Conservation (phyloP, 2,797 vertebrate species). For the Sarcoramphus papa region DNA sequence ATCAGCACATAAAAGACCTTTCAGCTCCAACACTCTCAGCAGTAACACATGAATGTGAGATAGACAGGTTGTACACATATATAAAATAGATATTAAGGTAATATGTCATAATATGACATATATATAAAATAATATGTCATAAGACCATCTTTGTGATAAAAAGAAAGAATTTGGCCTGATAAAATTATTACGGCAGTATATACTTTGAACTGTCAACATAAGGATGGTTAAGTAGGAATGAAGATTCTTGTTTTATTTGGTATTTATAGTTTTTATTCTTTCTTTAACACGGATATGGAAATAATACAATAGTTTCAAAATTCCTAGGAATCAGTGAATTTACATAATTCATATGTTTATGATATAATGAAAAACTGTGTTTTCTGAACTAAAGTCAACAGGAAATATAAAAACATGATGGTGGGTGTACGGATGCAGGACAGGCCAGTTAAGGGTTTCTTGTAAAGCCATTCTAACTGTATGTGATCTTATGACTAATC, state of each 20-base stretch:
- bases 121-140: neutral
- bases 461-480: neutral
- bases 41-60: neutral
- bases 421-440: neutral
- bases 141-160: neutral
- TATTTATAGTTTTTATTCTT: neutral
- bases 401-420: neutral
- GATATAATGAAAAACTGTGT: neutral
- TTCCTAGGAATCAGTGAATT: neutral
- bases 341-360: neutral
- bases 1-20: neutral
- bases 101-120: neutral
- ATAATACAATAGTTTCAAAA: neutral
- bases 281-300: neutral
- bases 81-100: neutral
- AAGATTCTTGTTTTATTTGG: neutral
- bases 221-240: neutral
- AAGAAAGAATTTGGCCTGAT: neutral
- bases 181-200: neutral
- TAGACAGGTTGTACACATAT: neutral
- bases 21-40: neutral
- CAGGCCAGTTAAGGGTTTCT: neutral
- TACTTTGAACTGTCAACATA: neutral
- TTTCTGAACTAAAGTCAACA: neutral
- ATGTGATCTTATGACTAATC: too few relatives aligned